A percentile compares a stretch with the other conserved stretches of the same genome.
These are phyloP conservation scores for Cantharis nigra DNA, from an alignment of 2,888 invertebrate genomes.

Conservation along the genomic window DNA sequence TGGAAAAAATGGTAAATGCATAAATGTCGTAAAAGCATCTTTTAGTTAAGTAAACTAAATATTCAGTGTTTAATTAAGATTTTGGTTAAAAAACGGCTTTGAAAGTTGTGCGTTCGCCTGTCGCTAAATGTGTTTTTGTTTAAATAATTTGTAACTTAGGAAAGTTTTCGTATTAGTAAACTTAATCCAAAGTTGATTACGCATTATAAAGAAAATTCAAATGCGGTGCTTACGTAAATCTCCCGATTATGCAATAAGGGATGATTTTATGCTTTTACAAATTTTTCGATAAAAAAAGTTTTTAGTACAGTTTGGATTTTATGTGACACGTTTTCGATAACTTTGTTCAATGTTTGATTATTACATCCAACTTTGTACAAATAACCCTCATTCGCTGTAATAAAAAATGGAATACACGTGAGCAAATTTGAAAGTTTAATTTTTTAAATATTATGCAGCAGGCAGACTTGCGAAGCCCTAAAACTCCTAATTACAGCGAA, in stretches of 20 bases:
- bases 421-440: background rate
- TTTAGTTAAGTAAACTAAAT: no score
- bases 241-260: background rate
- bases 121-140: background rate
- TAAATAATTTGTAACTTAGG: background rate
- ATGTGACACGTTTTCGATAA: background rate
- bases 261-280: background rate
- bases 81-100: background rate
- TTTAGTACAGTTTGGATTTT: background rate
- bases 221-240: background rate
- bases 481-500: background rate
- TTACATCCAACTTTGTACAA: background rate
- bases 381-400: background rate
- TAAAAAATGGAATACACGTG: background rate
- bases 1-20: no score
- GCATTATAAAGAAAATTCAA: background rate
- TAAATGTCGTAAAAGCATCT: no score
- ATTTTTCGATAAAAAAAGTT: background rate
- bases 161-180: background rate
- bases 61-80: no score
- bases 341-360: background rate
- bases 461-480: background rate
- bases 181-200: background rate
- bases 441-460: background rate
- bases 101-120: no score